Evolutionary conservation across 1,140 invertebrate genomes (phyloP), one percentile per base, ranked within the genome.

Genomic region (Babylonia areolata): DNA sequence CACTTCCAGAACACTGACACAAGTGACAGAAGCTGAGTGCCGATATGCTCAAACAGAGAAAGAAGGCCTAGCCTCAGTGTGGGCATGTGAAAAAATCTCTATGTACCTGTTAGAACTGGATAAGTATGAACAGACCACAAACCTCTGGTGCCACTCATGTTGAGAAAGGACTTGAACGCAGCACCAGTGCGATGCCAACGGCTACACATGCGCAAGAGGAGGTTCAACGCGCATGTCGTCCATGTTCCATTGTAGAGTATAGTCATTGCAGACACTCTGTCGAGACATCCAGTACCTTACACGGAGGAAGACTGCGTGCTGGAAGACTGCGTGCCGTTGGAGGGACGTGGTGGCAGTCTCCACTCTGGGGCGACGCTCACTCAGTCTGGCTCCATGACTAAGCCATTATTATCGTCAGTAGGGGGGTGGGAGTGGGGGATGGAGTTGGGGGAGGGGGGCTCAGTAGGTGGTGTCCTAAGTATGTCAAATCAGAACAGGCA

Each of bases 11-110:
- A 88, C 86, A 69, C 80, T 91, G 15, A 88, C n/a, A n/a, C n/a
- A n/a, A n/a, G n/a, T n/a, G n/a, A n/a, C 81, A 28, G 46, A 54
- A 15, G 39, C 94, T 9, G 94, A 96, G 88, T 86, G 90, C 87
- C 95, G 93, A 77, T 95, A 96, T 79, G 89, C 93, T 20, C 94
- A 95, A 86, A 94, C 95, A 40, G 95, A 96, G 73, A 95, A 94
- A 90, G 95, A 96, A 92, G 95, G 93, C 15, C 88, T 95, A n/a
- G 94, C 94, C 11, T 92, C n/a, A n/a, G 87, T 95, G 3, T 42
- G 35, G 37, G 35, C 93, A 3, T 93, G 96, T 33, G 92, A 93
- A 81, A 95, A 95, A 89, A 96, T 96, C 91, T 90, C 94, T n/a
- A 88, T 95, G 75, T 96, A 95, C 89, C 79, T 95, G 11, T 93